Conservation (phyloP, 2,113 vertebrate genomes). For the Bolborhynchus lineola region DNA sequence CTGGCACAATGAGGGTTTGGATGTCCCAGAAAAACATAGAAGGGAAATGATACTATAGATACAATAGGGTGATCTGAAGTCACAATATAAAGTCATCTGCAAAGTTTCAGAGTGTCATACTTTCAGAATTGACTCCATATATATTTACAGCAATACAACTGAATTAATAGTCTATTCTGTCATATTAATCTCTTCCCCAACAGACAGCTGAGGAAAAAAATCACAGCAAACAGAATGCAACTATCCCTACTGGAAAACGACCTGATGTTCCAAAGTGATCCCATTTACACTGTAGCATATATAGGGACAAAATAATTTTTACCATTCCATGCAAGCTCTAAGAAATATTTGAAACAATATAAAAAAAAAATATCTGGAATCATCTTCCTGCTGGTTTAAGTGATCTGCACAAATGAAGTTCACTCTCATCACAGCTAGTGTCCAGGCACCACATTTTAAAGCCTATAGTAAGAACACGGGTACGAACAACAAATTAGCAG, state of each 20-base stretch:
- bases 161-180: neutral
- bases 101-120: neutral
- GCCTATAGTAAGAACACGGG: rapidly evolving
- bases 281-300: neutral
- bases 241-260: neutral
- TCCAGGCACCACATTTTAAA: neutral
- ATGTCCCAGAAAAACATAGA: neutral
- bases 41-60: neutral
- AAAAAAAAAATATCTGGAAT: neutral
- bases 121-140: neutral
- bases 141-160: neutral
- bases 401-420: neutral
- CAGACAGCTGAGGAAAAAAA: neutral
- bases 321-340: neutral
- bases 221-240: neutral
- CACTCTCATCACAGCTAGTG: neutral
- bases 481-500: neutral
- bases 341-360: neutral
- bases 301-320: rapidly evolving
- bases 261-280: neutral
- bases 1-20: neutral
- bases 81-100: neutral
- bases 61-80: neutral
- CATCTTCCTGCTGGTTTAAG: neutral
- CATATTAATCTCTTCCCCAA: neutral